Evolutionary conservation across 2,113 vertebrate species (phyloP).

Genomic region (Marmota monax): DNA sequence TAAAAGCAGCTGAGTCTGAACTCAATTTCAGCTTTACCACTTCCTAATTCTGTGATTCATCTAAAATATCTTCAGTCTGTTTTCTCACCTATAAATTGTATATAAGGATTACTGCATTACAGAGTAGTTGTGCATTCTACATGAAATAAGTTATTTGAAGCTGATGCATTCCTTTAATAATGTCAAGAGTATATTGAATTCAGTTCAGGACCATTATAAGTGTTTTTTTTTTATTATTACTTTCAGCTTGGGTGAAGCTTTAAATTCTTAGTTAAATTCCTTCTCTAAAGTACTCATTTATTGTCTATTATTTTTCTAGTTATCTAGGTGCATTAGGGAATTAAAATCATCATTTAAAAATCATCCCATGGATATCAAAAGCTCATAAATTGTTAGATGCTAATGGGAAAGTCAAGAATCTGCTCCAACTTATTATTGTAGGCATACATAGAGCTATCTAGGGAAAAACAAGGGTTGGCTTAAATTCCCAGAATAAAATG

Average conservation of each 20-base stretch:
- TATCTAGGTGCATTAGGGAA: conserved; percentile 75
- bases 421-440: conserved; percentile 80
- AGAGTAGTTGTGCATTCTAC: neutral
- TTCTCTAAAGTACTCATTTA: conserved; percentile 74
- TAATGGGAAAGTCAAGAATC: conserved; percentile 73
- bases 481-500: conserved; percentile 83
- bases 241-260: conserved; percentile 75
- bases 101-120: conserved; percentile 7
- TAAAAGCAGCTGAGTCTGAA: neutral
- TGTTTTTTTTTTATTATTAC: conserved; percentile 69
- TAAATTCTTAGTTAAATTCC: conserved; percentile 80
- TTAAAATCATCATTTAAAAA: conserved; percentile 81
- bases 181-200: conserved; percentile 62
- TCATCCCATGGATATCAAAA: conserved; percentile 75
- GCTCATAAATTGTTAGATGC: conserved; percentile 73
- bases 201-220: conserved; percentile 52
- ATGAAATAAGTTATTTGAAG: conserved; percentile 60
- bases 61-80: neutral
- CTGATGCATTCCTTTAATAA: conserved; percentile 57
- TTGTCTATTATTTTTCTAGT: conserved; percentile 79
- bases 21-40: neutral
- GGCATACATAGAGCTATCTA: conserved; percentile 61
- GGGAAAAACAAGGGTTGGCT: conserved; percentile 83
- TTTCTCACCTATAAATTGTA: conserved; percentile 57
- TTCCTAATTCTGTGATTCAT: neutral